Base-by-base conservation (phyloP, 2,113 vertebrate genomes). In the Mastomys natalensis region DNA sequence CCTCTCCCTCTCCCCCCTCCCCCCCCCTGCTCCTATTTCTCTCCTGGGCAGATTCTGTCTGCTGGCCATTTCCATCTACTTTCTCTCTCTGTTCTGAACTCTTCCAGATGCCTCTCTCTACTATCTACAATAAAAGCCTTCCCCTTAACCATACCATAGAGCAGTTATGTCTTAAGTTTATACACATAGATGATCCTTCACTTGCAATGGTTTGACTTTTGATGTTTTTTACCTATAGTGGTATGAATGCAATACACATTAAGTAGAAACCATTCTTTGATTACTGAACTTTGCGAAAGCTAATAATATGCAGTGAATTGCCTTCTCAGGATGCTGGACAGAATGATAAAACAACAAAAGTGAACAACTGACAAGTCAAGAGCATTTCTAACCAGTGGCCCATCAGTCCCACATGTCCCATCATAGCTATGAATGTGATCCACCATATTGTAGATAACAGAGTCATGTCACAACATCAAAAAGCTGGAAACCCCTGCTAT, bases 221-320 rank as follows among this genome's bases (percentile, higher is more conserved):
- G 37, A n/a, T 40, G 34, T 73, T 90, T 89, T 89, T 17, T 6
- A 74, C 37, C 84, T 85, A 66, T 37, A 15, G 31, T 77, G 58
- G 29, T 29, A 13, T 55, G n/a, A 85, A 90, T 85, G 70, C 48
- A 26, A 85, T 74, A 64, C 9, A 24, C 19, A 74, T 84, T 84
- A n/a, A 43, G 37, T 94, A 43, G 37, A 94, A 89, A 37, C 58
- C 58, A 53, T 66, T 53, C 51, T 94, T 74, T 85, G 21, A 90
- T 76, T 66, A 53, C 21, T 74, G 45, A 40, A 66, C 19, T 94
- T 74, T 66, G 81, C 37, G 58, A 90, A 60, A 40, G 13, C 13
- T 89, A 60, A 48, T 45, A 94, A 55, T 53, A 90, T 66, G 29
- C 31, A 76, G 34, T 64, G 26, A 4, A 5, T 60, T 62, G 60